Conservation (phyloP, 2,888 invertebrate species). For the Xylocampa areola region DNA sequence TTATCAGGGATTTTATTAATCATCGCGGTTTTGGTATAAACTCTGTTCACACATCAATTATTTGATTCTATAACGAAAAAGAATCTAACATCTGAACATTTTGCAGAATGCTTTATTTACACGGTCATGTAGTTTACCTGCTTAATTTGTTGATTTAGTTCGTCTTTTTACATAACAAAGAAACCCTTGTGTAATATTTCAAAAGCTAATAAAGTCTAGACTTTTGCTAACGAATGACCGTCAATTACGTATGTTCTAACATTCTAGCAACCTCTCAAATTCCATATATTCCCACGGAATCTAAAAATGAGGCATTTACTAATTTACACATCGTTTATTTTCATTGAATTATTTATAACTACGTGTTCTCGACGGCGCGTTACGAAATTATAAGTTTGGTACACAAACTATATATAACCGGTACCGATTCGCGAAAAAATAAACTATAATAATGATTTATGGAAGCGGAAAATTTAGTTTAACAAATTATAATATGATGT, state of each 20-base stretch:
- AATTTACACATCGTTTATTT: conserved; percentile 27
- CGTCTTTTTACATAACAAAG: conserved; percentile 6
- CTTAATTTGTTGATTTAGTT: conserved; percentile 17
- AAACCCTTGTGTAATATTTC: conserved; percentile 24
- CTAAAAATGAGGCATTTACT: conserved; percentile 16
- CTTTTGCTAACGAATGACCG: conserved; percentile 48
- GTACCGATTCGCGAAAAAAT: conserved; percentile 36
- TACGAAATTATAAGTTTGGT: conserved; percentile 34
- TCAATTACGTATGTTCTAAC: conserved; percentile 32
- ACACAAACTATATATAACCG: conserved; percentile 20
- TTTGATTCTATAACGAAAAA: no score
- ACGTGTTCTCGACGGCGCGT: conserved; percentile 7
- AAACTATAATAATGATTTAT: conserved; percentile 50
- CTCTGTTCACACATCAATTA: neutral
- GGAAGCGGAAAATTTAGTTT: conserved; percentile 21
- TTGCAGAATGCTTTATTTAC: conserved; percentile 19
- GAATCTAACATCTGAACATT: no score
- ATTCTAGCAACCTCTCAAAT: conserved; percentile 27
- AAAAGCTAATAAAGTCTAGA: conserved; percentile 47
- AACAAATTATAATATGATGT: conserved; percentile 41
- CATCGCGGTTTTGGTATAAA: neutral
- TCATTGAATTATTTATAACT: conserved; percentile 32
- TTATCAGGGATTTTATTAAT: conserved; percentile 6
- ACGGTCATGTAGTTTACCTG: conserved; percentile 5
- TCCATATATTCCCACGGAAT: conserved; percentile 32